Base-by-base conservation (phyloP, 2,888 invertebrate species). In the Blera fallax region DNA sequence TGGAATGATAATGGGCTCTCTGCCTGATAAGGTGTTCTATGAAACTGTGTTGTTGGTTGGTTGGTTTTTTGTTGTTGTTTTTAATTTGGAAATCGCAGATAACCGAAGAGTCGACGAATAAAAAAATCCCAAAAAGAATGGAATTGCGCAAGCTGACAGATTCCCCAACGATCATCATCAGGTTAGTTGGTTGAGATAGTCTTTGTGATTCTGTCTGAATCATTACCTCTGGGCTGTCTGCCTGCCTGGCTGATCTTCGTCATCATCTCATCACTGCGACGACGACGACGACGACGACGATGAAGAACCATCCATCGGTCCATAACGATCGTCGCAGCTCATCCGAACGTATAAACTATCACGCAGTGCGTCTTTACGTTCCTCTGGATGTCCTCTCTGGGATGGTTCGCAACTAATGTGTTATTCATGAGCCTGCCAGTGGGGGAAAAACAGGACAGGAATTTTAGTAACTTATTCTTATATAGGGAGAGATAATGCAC, bases 381-480 rank as follows among this genome's bases (percentile, higher is more conserved):
- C 37, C 78, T 43, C 21, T 73, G 69, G 69, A 84, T 76, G 58
- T 58, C 27, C 24, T 74, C 74, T 34, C 29, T n/a, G 29, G 60
- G 80, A 70, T 76, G 70, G 54, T 64, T 70, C 54, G 70, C 72
- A 85, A 65, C 85, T 85, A 85, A 85, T 85, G 85, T 76, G 85
- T 85, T 85, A 85, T 85, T 85, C 85, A 85, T 85, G 85, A 85
- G 81, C 60, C 65, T 77, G 65, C 80, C 74, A 81, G 76, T 72
- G 76, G 81, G 67, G 70, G 60, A 72, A 85, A 81, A 85, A 81
- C 85, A 76, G 85, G 82, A 82, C 69, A 87, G 82, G 87, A 82
- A 87, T 87, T 87, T 87, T 82, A 82, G 87, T 87, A 78, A 87
- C 87, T 87, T 87, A 87, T 87, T 87, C 82, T 78, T 87, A 87